Percentiles rank a stretch among this genome's conserved stretches.
Conservation (phyloP, 2,888 invertebrate species). For the Synanthedon vespiformis region DNA sequence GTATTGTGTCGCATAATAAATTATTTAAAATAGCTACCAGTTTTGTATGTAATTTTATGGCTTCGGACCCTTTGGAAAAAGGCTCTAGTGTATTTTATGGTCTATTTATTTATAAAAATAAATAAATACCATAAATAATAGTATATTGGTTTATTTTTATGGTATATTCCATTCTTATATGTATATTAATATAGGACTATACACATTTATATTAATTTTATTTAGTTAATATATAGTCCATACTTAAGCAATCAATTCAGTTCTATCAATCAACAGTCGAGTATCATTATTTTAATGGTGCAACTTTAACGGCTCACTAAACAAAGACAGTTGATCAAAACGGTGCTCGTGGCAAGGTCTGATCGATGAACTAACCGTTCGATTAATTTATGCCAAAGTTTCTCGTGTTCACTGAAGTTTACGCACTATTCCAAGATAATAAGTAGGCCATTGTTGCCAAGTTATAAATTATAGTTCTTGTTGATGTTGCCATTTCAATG, state of each 20-base stretch:
- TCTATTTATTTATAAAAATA: too few species aligned
- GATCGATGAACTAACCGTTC: slow-evolving; percentile 9
- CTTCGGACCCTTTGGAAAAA: too few species aligned
- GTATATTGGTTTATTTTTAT: too few species aligned
- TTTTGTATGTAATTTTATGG: too few species aligned
- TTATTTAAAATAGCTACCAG: too few species aligned
- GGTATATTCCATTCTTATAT: too few species aligned
- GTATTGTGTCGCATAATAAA: too few species aligned
- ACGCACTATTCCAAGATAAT: slow-evolving; percentile 8
- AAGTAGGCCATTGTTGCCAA: slow-evolving; percentile 7
- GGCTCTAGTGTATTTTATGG: too few species aligned
- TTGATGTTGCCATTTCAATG: slow-evolving; percentile 3
- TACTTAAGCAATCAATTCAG: neutral
- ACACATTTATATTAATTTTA: too few species aligned
- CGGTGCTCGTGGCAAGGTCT: slow-evolving; percentile 1
- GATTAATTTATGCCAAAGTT: slow-evolving; percentile 12
- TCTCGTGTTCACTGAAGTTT: slow-evolving; percentile 6
- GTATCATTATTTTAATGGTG: neutral
- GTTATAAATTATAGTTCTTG: slow-evolving; percentile 9
- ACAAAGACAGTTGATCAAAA: slow-evolving; percentile 1
- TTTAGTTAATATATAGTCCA: too few species aligned
- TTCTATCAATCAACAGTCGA: neutral
- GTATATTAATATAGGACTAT: too few species aligned
- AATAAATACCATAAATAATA: too few species aligned
- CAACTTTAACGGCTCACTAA: neutral